A percentile compares a stretch with the other conserved stretches of the same genome.
Evolutionary conservation across 2,113 vertebrate species (phyloP).

Genomic region (Dasyprocta punctata): DNA sequence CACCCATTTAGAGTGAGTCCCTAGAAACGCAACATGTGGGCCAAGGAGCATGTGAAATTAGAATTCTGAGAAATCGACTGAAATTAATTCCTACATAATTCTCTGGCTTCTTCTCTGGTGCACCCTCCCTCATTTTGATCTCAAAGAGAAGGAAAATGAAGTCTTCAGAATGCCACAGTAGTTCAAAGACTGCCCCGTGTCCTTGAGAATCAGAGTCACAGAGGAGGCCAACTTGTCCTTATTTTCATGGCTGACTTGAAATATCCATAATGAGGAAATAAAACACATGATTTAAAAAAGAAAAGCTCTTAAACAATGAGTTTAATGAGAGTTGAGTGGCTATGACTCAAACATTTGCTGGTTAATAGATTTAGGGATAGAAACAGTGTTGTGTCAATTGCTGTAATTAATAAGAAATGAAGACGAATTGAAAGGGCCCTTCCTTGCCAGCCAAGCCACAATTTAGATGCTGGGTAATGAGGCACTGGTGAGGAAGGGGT

Average conservation of each 20-base stretch:
- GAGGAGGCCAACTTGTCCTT: background rate
- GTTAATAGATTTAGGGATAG: slow-evolving; percentile 66
- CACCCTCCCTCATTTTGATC: slow-evolving; percentile 34
- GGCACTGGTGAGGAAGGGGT: background rate
- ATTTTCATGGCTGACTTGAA: slow-evolving; percentile 58
- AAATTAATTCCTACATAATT: slow-evolving; percentile 49
- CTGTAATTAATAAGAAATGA: slow-evolving; percentile 68
- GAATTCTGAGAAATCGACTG: slow-evolving; percentile 53
- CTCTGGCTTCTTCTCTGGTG: slow-evolving; percentile 10
- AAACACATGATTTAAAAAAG: slow-evolving; percentile 58
- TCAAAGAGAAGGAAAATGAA: slow-evolving; percentile 34
- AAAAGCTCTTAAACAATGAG: background rate
- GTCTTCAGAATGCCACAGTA: background rate
- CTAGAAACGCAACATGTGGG: slow-evolving; percentile 12
- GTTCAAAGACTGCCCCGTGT: background rate
- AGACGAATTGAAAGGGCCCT: slow-evolving; percentile 59
- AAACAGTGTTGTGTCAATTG: slow-evolving; percentile 65
- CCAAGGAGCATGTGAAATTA: slow-evolving; percentile 18
- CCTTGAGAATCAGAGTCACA: slow-evolving; percentile 9
- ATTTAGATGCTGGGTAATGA: slow-evolving; percentile 54
- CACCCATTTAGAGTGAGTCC: slow-evolving; percentile 8
- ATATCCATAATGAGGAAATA: slow-evolving; percentile 61
- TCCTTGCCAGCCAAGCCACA: slow-evolving; percentile 2
- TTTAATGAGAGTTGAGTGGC: slow-evolving; percentile 68
- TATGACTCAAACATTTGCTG: slow-evolving; percentile 66